Percentiles rank a stretch among this genome's conserved stretches.
phyloP scores from a whole-genome alignment of 2,888 invertebrate genomes.

The Nasonovia ribisnigri region DNA sequence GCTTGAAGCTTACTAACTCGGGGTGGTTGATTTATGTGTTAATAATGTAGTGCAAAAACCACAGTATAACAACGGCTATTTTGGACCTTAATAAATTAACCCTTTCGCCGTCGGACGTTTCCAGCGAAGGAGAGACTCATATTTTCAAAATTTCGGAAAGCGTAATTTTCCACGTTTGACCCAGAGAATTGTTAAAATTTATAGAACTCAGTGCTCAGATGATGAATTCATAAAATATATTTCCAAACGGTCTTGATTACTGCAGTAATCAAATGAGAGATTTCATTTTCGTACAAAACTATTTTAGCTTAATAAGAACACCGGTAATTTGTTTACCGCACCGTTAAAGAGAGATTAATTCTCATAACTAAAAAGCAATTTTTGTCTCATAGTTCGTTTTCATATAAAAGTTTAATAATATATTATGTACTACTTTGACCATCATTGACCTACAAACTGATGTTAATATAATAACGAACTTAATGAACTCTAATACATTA shows the following conservation, averaged over 20 bases:
- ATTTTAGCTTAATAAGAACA: not conserved
- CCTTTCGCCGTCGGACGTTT: not conserved
- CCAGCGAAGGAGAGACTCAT: not conserved
- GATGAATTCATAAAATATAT: not conserved
- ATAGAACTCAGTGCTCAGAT: not conserved
- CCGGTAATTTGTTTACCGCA: not conserved
- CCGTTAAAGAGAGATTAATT: not conserved
- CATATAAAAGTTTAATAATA: not conserved
- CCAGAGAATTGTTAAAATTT: not conserved
- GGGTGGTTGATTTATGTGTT: conserved; percentile 51
- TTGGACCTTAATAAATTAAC: conserved; percentile 58
- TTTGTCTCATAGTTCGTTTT: not conserved
- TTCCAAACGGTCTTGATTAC: not conserved
- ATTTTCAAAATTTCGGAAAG: conserved; percentile 7
- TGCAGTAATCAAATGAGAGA: not conserved
- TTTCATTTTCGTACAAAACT: not conserved
- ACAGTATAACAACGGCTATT: conserved; percentile 24
- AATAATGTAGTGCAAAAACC: conserved; percentile 52
- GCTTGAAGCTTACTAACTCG: conserved; percentile 38
- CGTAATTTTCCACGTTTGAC: not conserved
- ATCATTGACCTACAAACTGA: not conserved
- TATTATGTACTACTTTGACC: not conserved
- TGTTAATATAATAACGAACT: too few relatives aligned
- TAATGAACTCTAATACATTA: too few relatives aligned
- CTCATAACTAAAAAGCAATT: not conserved